Conservation (phyloP, 2,113 vertebrate genomes). For the Marmota flaviventris region DNA sequence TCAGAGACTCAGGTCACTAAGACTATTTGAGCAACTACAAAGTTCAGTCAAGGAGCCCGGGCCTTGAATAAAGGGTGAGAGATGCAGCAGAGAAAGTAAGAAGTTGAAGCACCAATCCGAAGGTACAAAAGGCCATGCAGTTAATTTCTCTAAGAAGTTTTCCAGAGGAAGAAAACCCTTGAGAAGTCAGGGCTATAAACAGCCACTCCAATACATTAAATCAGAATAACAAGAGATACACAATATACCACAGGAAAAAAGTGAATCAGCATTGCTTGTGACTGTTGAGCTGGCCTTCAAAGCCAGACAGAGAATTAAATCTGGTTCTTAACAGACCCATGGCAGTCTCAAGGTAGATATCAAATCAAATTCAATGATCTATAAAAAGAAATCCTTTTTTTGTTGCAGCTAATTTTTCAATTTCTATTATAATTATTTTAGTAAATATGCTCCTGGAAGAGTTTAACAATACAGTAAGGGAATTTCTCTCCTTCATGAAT, state of each 20-base stretch:
- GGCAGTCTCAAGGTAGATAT: background rate
- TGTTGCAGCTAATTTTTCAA: constrained; percentile 6
- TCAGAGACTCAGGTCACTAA: background rate
- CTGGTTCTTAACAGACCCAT: background rate
- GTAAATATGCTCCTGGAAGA: background rate
- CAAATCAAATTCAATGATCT: constrained; percentile 17
- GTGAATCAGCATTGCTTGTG: background rate
- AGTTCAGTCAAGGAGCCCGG: background rate
- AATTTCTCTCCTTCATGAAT: background rate
- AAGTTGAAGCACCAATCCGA: background rate
- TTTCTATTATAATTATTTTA: constrained; percentile 29
- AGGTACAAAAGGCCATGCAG: background rate
- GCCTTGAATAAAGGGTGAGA: constrained; percentile 2
- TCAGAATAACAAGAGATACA: background rate
- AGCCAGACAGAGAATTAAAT: background rate
- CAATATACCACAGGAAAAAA: background rate
- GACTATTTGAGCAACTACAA: background rate
- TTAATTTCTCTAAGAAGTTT: background rate
- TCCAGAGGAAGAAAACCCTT: constrained; percentile 40
- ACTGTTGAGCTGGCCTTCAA: background rate
- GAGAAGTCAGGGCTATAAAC: background rate
- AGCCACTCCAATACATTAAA: background rate
- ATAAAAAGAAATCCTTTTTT: background rate
- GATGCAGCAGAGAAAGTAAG: background rate
- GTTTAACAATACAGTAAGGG: background rate